Base-by-base conservation (phyloP, 2,797 vertebrate species). In the Pogonophryne albipinna region DNA sequence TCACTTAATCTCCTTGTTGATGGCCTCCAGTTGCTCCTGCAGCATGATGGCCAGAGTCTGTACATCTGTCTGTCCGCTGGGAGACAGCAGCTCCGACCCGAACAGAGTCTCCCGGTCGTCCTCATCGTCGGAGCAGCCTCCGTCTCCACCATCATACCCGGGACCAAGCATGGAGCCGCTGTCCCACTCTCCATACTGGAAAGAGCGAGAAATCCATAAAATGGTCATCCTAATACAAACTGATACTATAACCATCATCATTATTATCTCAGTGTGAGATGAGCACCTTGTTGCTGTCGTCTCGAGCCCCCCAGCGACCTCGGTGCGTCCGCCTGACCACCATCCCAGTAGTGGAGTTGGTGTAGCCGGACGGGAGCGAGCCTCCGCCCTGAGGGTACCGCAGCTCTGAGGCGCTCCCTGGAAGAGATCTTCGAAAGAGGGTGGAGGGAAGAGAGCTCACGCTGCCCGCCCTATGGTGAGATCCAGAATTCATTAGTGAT, bases 1-100 rank as follows among this genome's bases (percentile, higher is more conserved):
- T 86, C 82, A 97, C 96, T 97, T 97, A 86, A 97, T 98, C 91
- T 98, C 97, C 84, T 98, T 98, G 92, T 98, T 98, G 87, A 97
- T 97, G 78, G 97, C 97, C 85, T 97, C 97, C 85, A 97, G 94
- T 87, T 97, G 97, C 78, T 98, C 97, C 92, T 97, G 97, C 16
- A 98, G 94, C 97, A 98, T 97, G 84, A 98, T 97, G 83, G 97
- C 97, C 55, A 97, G 89, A 0, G 97, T 98, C 94, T 98, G 97
- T 17, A 97, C 97, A 2, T 98, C 97, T 0, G 97, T 97, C 93
- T 98, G 97, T 27, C 97, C 97, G 0, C 96, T 97, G 57, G 97
- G 97, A 31, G 97, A 97, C 5, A 97, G 95, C 45, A 97, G 88
- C 86, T 98, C 97, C 0, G 96, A 95, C 4, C 96, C 72, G 70